Conservation (phyloP, 2,888 invertebrate genomes). For the Cataglyphis rosenhaueri region DNA sequence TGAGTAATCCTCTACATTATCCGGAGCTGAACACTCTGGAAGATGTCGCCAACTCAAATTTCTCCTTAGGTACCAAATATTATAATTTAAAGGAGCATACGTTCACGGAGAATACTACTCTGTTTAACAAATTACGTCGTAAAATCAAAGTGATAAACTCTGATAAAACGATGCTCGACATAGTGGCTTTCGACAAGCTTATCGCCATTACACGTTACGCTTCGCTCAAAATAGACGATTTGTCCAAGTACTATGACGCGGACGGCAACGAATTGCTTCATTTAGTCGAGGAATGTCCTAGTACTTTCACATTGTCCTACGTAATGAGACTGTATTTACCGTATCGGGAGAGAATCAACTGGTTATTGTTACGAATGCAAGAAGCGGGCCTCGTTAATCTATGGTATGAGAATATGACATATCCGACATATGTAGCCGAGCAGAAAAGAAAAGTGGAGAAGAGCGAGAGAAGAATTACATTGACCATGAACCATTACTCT, state of each 20-base stretch:
- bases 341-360: constrained; percentile 70
- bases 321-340: constrained; percentile 66
- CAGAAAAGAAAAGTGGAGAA: constrained; percentile 36
- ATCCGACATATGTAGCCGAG: constrained; percentile 36
- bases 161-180: constrained; percentile 53
- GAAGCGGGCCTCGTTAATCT: constrained; percentile 70
- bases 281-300: constrained; percentile 73
- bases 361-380: constrained; percentile 66
- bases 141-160: constrained; percentile 47
- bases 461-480: constrained; percentile 52
- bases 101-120: constrained; percentile 55
- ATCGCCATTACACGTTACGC: constrained; percentile 65
- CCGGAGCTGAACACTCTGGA: constrained; percentile 72
- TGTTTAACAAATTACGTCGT: constrained; percentile 46
- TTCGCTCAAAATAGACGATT: constrained; percentile 61
- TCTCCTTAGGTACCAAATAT: constrained; percentile 75
- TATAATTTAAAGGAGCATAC: constrained; percentile 68
- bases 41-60: constrained; percentile 71
- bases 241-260: constrained; percentile 65
- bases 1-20: constrained; percentile 75
- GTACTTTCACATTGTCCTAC: constrained; percentile 70
- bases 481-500: constrained; percentile 72
- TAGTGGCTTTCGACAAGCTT: constrained; percentile 60
- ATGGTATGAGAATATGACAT: constrained; percentile 68
- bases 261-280: constrained; percentile 69